Evolutionary conservation across 2,113 vertebrate species (phyloP).

Genomic region (Mesitornis unicolor): DNA sequence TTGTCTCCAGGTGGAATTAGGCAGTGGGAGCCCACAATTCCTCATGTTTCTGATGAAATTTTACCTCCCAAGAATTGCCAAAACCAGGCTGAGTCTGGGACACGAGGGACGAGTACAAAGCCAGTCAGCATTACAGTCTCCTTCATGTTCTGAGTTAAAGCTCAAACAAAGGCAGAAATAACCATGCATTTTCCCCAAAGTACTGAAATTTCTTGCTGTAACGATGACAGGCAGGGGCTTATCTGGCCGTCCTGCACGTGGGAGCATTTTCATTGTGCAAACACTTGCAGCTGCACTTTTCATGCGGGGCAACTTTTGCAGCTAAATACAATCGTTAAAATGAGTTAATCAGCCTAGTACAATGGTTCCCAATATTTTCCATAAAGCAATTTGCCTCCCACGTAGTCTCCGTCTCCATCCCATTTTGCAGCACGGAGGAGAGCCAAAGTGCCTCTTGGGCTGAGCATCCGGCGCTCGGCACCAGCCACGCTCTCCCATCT

Average conservation of each 20-base stretch:
- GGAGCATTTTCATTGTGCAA: background rate
- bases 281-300: background rate
- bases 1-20: background rate
- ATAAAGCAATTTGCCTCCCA: conserved; percentile 25
- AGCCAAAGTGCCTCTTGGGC: background rate
- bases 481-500: background rate
- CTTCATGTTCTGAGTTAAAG: background rate
- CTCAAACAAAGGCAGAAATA: conserved; percentile 19
- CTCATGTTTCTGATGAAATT: background rate
- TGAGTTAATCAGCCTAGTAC: background rate
- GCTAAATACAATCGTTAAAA: background rate
- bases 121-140: background rate
- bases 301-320: background rate
- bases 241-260: background rate
- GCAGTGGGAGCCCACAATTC: background rate
- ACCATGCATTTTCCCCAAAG: background rate
- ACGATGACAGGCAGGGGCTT: background rate
- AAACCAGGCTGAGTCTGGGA: background rate
- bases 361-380: background rate
- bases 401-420: background rate
- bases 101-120: background rate
- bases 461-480: background rate
- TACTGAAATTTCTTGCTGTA: background rate
- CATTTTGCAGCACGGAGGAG: background rate
- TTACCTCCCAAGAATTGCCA: background rate